These are phyloP conservation scores for Tipula confusa DNA, from an alignment of 2,888 invertebrate genomes.

Conservation along the genomic window DNA sequence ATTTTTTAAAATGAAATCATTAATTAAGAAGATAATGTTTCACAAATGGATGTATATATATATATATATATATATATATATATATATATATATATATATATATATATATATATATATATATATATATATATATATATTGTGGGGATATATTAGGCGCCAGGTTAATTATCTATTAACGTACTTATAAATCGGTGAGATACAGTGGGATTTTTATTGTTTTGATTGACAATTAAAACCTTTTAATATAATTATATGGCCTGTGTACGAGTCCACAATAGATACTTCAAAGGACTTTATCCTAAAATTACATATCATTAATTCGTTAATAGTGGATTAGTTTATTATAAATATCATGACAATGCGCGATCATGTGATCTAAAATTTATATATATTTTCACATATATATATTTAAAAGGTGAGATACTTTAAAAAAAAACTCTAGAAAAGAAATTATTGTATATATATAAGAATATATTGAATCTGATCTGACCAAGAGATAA, in stretches of 20 bases:
- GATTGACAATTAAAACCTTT: slow-evolving; percentile 25
- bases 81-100: neutral
- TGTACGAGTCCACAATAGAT: neutral
- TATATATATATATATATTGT: neutral
- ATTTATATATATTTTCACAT: too few species aligned
- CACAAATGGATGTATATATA: neutral
- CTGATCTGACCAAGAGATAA: neutral
- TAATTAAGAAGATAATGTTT: neutral
- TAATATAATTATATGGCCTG: neutral
- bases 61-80: neutral
- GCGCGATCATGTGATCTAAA: neutral
- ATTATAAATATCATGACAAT: neutral
- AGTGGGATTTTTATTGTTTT: slow-evolving; percentile 25
- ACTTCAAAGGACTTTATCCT: slow-evolving; percentile 3
- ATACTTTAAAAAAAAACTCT: neutral
- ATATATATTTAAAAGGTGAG: slow-evolving; percentile 14
- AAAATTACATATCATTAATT: slow-evolving; percentile 25
- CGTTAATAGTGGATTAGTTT: neutral
- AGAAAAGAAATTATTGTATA: neutral
- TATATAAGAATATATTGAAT: neutral
- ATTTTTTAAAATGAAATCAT: neutral
- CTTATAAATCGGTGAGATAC: neutral
- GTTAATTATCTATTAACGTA: neutral
- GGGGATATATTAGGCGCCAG: neutral
- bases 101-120: neutral